These are phyloP conservation scores for Amphibalanus amphitrite DNA, from an alignment of 1,140 invertebrate species.

Conservation along the genomic window DNA sequence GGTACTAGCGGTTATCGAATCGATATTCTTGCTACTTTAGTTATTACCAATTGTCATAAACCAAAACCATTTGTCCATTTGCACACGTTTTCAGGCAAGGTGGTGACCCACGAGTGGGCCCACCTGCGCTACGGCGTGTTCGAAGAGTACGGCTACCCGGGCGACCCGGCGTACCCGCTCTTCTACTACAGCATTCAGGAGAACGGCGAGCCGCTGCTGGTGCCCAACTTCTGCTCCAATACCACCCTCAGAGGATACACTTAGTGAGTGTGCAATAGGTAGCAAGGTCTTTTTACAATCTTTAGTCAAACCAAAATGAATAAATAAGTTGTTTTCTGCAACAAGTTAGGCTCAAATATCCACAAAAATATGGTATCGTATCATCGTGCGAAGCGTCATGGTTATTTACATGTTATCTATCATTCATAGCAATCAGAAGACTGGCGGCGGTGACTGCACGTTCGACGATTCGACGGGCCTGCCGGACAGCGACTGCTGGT, in stretches of 20 bases:
- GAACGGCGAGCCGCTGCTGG: neutral
- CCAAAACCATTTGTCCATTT: too few species aligned
- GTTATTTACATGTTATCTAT: too few species aligned
- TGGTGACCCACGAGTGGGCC: constrained; percentile 27
- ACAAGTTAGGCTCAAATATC: too few species aligned
- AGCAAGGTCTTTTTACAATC: too few species aligned
- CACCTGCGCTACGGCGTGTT: constrained; percentile 28
- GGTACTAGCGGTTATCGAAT: too few species aligned
- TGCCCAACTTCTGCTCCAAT: constrained; percentile 16
- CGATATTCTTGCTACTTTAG: too few species aligned
- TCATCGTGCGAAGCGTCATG: too few species aligned
- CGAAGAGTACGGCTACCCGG: constrained; percentile 23
- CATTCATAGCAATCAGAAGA: constrained; percentile 9
- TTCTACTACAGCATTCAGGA: constrained; percentile 17
- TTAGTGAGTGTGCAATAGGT: constrained; percentile 14
- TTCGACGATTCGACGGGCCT: constrained; percentile 11
- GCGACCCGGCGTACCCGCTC: constrained; percentile 17
- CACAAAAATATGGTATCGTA: too few species aligned
- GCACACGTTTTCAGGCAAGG: constrained; percentile 22
- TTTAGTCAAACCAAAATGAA: too few species aligned
- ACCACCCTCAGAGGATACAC: constrained; percentile 7
- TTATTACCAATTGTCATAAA: too few species aligned
- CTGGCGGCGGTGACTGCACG: constrained; percentile 12
- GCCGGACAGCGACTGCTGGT: constrained; percentile 15
- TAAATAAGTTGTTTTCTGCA: too few species aligned